Conservation (phyloP, 1,140 invertebrate genomes). For the Formica selysi region DNA sequence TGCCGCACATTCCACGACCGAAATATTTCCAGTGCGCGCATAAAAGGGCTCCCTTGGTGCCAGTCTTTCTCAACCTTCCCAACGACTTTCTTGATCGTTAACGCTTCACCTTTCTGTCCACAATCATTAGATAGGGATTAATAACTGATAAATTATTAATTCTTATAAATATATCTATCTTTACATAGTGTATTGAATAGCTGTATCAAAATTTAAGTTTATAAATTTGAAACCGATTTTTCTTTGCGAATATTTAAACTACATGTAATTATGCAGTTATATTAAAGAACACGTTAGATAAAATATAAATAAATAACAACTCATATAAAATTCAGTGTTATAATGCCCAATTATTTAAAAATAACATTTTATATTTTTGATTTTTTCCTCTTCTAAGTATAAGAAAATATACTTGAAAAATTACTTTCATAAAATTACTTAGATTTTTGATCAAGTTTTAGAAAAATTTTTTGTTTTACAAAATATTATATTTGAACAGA, state of each 20-base stretch:
- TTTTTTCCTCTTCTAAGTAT: not conserved
- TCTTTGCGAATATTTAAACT: no score
- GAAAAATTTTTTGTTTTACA: not conserved
- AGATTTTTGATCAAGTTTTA: not conserved
- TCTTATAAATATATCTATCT: not conserved
- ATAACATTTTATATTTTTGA: not conserved
- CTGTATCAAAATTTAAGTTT: not conserved
- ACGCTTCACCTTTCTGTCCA: not conserved
- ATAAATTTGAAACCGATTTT: not conserved
- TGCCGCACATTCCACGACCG: conserved; percentile 34
- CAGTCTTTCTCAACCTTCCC: conserved; percentile 16
- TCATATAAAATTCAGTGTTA: not conserved
- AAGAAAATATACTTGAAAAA: not conserved
- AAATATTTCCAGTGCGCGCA: conserved; percentile 59
- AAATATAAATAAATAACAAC: not conserved
- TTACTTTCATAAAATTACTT: not conserved
- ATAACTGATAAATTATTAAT: not conserved
- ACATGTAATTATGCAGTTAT: not conserved
- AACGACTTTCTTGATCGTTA: not conserved
- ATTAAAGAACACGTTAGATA: not conserved
- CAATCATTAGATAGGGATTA: not conserved
- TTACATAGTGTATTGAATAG: not conserved
- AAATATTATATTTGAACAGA: not conserved
- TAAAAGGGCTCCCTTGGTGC: conserved; percentile 48
- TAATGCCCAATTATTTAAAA: not conserved